phyloP scores from a whole-genome alignment of 2,888 invertebrate genomes.

The Ochropacha duplaris region DNA sequence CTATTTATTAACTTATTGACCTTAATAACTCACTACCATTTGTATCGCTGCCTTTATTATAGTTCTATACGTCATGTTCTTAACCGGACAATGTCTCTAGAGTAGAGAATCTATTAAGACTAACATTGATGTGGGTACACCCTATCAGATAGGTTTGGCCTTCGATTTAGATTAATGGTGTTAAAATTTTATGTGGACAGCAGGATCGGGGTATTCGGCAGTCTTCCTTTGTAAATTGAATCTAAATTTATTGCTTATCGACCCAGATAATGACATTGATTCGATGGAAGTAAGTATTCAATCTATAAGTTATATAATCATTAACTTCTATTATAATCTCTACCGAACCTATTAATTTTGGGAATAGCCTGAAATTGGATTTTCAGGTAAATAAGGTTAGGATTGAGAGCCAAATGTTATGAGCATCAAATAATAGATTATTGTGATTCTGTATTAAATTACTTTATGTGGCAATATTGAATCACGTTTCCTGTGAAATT shows the following conservation, averaged over 20 bases:
- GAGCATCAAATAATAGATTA: background rate
- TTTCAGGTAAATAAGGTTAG: background rate
- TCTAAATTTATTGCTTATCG: slow-evolving; percentile 18
- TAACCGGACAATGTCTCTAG: background rate
- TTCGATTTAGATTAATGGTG: slow-evolving; percentile 49
- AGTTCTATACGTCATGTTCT: background rate
- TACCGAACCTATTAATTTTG: background rate
- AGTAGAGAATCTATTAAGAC: background rate
- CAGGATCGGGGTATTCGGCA: slow-evolving; percentile 23
- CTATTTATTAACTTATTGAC: no score
- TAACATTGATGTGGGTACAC: slow-evolving; percentile 23
- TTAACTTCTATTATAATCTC: background rate
- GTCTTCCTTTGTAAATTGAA: slow-evolving; percentile 37
- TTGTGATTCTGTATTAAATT: background rate
- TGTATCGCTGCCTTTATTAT: background rate
- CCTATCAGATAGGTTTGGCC: slow-evolving; percentile 25
- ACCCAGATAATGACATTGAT: background rate
- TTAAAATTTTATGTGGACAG: slow-evolving; percentile 38
- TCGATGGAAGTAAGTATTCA: background rate
- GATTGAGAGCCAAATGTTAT: background rate
- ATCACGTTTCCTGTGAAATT: background rate
- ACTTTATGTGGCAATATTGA: background rate
- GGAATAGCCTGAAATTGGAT: background rate
- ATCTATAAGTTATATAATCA: background rate
- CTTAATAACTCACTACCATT: background rate